phyloP scores from a whole-genome alignment of 2,888 invertebrate genomes.

The Epinotia demarniana region DNA sequence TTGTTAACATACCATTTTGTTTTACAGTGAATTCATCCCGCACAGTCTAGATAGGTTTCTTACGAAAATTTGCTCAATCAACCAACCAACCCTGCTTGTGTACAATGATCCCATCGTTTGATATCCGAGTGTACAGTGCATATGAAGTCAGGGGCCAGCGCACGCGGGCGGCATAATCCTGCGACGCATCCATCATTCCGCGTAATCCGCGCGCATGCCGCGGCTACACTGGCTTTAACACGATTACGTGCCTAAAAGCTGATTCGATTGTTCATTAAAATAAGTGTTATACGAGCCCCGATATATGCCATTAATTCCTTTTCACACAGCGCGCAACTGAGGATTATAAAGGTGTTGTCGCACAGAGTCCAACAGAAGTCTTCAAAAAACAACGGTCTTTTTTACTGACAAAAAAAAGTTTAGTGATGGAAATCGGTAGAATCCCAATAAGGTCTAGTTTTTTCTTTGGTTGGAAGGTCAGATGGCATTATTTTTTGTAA shows the following conservation, averaged over 20 bases:
- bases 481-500: too few species aligned
- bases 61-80: too few species aligned
- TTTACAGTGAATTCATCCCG: too few species aligned
- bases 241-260: constrained; percentile 70
- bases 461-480: too few species aligned
- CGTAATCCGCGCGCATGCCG: constrained; percentile 69
- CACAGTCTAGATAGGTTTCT: too few species aligned
- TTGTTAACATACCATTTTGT: too few species aligned
- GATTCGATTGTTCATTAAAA: constrained; percentile 60
- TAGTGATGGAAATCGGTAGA: too few species aligned
- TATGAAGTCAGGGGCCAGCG: constrained; percentile 56
- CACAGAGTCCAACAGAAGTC: too few species aligned
- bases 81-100: neutral
- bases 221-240: constrained; percentile 67
- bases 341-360: neutral
- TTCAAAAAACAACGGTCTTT: too few species aligned
- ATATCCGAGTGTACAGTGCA: constrained; percentile 35
- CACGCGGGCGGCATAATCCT: constrained; percentile 66
- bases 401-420: too few species aligned
- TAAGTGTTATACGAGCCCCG: constrained; percentile 23
- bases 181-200: constrained; percentile 71
- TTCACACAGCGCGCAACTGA: neutral
- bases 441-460: too few species aligned
- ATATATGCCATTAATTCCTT: neutral
- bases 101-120: neutral